phyloP scores from a whole-genome alignment of 2,888 invertebrate species.

The Eulithis prunata region DNA sequence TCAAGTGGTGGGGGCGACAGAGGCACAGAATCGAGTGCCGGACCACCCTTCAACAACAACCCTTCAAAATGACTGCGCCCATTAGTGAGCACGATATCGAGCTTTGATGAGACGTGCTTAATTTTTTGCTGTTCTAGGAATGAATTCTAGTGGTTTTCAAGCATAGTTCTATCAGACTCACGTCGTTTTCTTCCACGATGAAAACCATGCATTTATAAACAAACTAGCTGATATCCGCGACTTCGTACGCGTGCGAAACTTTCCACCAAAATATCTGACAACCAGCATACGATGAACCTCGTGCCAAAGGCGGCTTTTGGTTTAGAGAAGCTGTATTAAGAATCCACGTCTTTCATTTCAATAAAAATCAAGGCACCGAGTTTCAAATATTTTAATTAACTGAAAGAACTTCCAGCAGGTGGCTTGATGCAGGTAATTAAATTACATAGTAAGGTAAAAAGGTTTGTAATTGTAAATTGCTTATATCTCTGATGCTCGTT shows the following conservation, averaged over 20 bases:
- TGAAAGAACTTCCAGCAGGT: slow-evolving; percentile 2
- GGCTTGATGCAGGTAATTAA: background rate
- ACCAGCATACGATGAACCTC: no score
- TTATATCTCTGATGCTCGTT: no score
- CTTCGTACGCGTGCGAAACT: no score
- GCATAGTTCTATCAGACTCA: background rate
- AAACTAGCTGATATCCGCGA: no score
- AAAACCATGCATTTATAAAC: no score
- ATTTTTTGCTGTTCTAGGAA: slow-evolving; percentile 17
- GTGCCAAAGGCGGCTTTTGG: no score
- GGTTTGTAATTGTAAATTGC: background rate
- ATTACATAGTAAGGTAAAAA: background rate
- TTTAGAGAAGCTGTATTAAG: no score
- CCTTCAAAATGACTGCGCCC: slow-evolving; percentile 54
- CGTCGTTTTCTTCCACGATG: background rate
- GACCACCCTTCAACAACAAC: slow-evolving; percentile 62
- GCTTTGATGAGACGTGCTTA: slow-evolving; percentile 39
- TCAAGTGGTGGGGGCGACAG: slow-evolving; percentile 64
- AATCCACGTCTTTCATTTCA: no score
- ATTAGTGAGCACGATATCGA: slow-evolving; percentile 46
- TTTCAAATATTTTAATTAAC: slow-evolving; percentile 23
- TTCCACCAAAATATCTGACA: no score
- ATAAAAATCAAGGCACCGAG: no score
- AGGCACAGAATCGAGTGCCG: slow-evolving; percentile 41
- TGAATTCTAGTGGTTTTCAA: slow-evolving; percentile 9